Evolutionary conservation across 2,113 vertebrate species (phyloP).

Genomic region (Bubalus kerabau): DNA sequence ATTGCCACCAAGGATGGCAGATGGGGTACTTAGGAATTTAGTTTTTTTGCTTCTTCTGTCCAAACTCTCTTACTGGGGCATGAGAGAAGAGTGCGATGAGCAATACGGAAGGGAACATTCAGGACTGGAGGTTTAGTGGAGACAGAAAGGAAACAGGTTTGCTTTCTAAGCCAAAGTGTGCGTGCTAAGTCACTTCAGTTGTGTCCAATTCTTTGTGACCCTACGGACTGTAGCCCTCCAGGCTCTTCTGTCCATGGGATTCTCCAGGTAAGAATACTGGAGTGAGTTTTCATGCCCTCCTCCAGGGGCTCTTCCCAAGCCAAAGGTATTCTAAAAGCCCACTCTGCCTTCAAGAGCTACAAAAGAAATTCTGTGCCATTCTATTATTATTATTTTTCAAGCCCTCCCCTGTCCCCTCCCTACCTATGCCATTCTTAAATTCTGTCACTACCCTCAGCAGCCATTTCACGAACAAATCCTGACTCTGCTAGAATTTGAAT

Average conservation of each 20-base stretch:
- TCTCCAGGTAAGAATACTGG: not conserved
- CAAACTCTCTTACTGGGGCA: not conserved
- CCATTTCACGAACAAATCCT: not conserved
- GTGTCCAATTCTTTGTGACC: not conserved
- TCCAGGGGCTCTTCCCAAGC: not conserved
- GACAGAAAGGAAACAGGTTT: not conserved
- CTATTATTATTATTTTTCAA: not conserved
- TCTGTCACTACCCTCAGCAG: not conserved
- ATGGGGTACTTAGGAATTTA: not conserved
- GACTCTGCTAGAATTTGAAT: not conserved
- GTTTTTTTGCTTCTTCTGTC: not conserved
- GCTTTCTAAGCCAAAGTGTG: not conserved
- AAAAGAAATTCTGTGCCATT: not conserved
- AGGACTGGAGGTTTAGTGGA: not conserved
- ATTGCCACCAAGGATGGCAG: not conserved
- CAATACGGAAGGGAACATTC: not conserved
- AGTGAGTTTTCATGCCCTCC: not conserved
- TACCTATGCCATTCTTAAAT: not conserved
- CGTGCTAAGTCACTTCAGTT: not conserved
- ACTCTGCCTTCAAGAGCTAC: not conserved
- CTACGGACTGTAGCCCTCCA: not conserved
- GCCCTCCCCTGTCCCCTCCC: not conserved
- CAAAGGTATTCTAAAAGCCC: not conserved
- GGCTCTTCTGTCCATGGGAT: not conserved
- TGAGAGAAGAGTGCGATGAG: not conserved